Evolutionary conservation across 2,113 vertebrate species (phyloP).

Genomic region (Scomber japonicus): DNA sequence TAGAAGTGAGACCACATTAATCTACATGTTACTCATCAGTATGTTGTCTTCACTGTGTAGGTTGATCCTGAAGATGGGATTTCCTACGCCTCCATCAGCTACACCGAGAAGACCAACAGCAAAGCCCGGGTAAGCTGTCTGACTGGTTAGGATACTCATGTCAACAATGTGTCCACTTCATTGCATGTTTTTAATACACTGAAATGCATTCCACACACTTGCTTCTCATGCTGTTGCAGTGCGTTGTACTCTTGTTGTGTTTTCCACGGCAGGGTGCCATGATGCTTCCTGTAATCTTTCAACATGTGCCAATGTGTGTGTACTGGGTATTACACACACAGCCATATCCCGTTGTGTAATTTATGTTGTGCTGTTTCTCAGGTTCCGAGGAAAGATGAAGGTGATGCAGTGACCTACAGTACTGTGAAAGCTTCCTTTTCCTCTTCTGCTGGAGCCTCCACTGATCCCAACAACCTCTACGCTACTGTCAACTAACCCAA

Average conservation of each 20-base stretch:
- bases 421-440: too few relatives aligned
- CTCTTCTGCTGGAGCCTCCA: constrained; percentile 6
- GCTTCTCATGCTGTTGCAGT: too few relatives aligned
- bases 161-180: too few relatives aligned
- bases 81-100: constrained; percentile 50
- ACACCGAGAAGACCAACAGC: not conserved
- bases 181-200: too few relatives aligned
- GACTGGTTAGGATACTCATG: too few relatives aligned
- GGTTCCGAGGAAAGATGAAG: not conserved
- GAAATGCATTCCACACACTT: too few relatives aligned
- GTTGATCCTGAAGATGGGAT: constrained; percentile 31
- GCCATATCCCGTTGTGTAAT: not conserved
- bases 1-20: not conserved
- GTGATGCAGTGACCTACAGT: constrained; percentile 25
- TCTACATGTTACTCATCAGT: not conserved
- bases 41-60: constrained; percentile 16
- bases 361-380: not conserved
- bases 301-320: not conserved
- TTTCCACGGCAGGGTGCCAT: too few relatives aligned
- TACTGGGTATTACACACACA: too few relatives aligned
- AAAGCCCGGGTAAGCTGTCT: not conserved
- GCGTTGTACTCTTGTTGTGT: too few relatives aligned
- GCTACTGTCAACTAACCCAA: not conserved
- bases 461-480: constrained; percentile 23
- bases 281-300: not conserved